These are phyloP conservation scores for Lithophane ornitopus DNA, from an alignment of 2,888 invertebrate genomes.

Conservation along the genomic window DNA sequence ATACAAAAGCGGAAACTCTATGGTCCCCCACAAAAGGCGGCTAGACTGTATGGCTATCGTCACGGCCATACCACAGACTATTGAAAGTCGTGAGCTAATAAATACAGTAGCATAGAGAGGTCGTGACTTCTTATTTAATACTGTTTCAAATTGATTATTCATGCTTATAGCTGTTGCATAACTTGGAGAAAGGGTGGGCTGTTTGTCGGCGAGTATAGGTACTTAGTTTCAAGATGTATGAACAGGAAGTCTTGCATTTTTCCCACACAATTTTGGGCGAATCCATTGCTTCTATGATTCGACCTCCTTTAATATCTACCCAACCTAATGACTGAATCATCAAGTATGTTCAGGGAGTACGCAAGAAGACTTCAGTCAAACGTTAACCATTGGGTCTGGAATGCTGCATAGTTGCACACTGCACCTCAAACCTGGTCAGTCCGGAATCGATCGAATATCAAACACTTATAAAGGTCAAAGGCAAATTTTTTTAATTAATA, in stretches of 20 bases:
- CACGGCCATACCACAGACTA: slow-evolving; percentile 29
- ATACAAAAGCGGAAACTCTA: slow-evolving; percentile 31
- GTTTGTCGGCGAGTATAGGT: slow-evolving; percentile 9
- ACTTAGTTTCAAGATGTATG: neutral
- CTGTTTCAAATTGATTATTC: slow-evolving; percentile 39
- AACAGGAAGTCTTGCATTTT: neutral
- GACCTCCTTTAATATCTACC: neutral
- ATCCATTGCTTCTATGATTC: neutral
- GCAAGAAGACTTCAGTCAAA: neutral
- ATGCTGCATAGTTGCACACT: too few species aligned
- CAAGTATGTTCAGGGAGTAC: too few species aligned
- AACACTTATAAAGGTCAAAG: too few species aligned
- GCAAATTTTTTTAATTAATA: too few species aligned
- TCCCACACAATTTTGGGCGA: neutral
- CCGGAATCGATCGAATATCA: too few species aligned
- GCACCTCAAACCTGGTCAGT: too few species aligned
- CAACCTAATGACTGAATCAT: neutral
- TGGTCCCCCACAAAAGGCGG: slow-evolving; percentile 26
- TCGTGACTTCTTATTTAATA: slow-evolving; percentile 47
- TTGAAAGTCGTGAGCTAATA: slow-evolving; percentile 50
- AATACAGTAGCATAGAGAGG: slow-evolving; percentile 11
- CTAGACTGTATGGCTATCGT: slow-evolving; percentile 33
- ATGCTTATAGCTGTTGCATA: slow-evolving; percentile 22
- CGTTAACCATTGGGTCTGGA: too few species aligned
- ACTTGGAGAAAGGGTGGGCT: slow-evolving; percentile 18